phyloP scores from a whole-genome alignment of 1,140 invertebrate species.

The Grapholita molesta region DNA sequence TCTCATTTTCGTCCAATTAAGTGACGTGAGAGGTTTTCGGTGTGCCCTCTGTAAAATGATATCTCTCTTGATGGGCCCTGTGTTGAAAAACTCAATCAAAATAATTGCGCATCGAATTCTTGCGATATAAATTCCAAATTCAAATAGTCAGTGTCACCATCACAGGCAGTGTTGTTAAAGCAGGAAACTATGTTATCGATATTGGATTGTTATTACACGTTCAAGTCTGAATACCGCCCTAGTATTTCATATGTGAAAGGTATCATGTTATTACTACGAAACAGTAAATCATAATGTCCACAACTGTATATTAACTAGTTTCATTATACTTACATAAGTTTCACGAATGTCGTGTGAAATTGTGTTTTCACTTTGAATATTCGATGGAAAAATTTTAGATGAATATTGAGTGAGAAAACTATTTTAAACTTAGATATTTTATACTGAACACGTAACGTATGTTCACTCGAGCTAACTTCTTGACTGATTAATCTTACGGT shows the following conservation, averaged over 20 bases:
- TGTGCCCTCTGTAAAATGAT: no score
- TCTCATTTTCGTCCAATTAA: no score
- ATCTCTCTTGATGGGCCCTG: no score
- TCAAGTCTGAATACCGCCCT: neutral
- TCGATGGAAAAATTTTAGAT: neutral
- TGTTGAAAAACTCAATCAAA: no score
- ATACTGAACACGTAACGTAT: no score
- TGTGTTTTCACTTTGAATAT: neutral
- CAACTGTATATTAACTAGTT: neutral
- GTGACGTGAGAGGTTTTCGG: no score
- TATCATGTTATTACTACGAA: neutral
- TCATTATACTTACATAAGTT: neutral
- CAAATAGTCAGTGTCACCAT: no score
- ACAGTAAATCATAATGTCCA: constrained; percentile 7
- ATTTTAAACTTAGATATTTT: neutral
- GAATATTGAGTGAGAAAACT: neutral
- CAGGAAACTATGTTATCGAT: neutral
- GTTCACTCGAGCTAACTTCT: no score
- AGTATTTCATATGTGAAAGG: neutral
- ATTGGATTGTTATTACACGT: neutral
- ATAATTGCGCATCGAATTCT: no score
- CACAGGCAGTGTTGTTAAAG: no score
- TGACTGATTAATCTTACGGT: no score
- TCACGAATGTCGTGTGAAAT: neutral
- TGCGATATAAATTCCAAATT: no score